Evolutionary conservation across 2,797 vertebrate species (phyloP).

Genomic region (Platalea minor): DNA sequence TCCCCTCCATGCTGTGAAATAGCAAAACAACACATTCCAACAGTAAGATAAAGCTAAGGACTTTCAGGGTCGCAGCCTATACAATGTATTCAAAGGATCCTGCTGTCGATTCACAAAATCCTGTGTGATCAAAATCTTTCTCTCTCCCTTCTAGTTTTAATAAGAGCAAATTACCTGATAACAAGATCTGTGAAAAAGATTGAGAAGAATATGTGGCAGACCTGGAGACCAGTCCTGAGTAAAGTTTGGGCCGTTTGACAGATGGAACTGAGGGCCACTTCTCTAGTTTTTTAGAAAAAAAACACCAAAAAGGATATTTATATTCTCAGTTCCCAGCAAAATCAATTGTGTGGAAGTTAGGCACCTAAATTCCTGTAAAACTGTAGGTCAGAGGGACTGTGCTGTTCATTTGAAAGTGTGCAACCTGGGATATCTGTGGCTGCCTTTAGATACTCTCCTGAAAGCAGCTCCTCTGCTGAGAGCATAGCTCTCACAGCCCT

Average conservation of each 20-base stretch:
- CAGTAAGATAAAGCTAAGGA: background rate
- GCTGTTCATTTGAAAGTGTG: background rate
- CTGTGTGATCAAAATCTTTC: background rate
- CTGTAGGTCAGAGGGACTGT: background rate
- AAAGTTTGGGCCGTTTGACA: background rate
- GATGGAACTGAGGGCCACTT: background rate
- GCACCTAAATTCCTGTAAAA: background rate
- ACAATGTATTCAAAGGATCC: background rate
- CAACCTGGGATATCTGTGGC: background rate
- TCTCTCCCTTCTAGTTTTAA: background rate
- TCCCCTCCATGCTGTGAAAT: background rate
- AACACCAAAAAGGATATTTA: background rate
- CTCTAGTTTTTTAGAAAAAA: background rate
- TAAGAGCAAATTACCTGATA: background rate
- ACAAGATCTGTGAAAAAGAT: background rate
- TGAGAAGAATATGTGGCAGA: background rate
- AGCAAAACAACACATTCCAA: background rate
- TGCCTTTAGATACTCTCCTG: background rate
- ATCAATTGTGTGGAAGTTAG: background rate
- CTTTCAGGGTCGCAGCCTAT: background rate
- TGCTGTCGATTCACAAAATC: background rate
- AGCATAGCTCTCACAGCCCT: background rate
- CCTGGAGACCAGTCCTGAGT: background rate
- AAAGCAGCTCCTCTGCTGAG: background rate
- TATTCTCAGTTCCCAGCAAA: background rate